phyloP scores from a whole-genome alignment of 2,113 vertebrate genomes.

The Dasyurus viverrinus region DNA sequence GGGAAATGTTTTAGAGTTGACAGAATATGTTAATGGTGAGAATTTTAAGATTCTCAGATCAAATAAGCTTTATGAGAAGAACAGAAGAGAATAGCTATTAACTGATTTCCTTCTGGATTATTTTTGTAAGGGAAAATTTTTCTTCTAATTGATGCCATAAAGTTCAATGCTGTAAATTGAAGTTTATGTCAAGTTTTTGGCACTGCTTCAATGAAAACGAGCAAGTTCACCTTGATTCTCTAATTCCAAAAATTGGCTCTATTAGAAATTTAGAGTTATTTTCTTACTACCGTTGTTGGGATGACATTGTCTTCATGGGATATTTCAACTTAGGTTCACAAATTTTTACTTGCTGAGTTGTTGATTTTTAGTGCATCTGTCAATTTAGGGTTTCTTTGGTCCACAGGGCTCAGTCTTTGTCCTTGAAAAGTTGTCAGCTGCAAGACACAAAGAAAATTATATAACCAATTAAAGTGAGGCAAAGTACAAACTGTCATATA shows the following conservation, averaged over 20 bases:
- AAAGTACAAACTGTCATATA: slow-evolving; percentile 67
- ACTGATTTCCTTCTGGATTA: slow-evolving; percentile 51
- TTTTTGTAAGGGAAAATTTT: slow-evolving; percentile 66
- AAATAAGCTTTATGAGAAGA: slow-evolving; percentile 60
- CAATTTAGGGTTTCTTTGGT: slow-evolving; percentile 69
- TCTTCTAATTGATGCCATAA: slow-evolving; percentile 79
- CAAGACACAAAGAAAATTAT: slow-evolving; percentile 69
- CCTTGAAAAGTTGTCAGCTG: slow-evolving; percentile 78
- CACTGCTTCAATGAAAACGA: slow-evolving; percentile 81
- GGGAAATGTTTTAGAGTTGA: not conserved
- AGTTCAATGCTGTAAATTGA: slow-evolving; percentile 79
- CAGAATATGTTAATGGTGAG: not conserved
- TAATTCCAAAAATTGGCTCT: slow-evolving; percentile 78
- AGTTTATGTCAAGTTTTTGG: slow-evolving; percentile 82
- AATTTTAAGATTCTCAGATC: not conserved
- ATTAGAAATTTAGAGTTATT: slow-evolving; percentile 57
- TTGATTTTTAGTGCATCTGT: slow-evolving; percentile 73
- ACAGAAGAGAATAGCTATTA: slow-evolving; percentile 21
- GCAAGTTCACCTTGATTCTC: slow-evolving; percentile 79
- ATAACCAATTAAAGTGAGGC: slow-evolving; percentile 72
- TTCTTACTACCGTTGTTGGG: slow-evolving; percentile 55
- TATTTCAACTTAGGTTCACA: slow-evolving; percentile 74
- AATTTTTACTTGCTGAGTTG: slow-evolving; percentile 79
- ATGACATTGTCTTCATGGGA: slow-evolving; percentile 73
- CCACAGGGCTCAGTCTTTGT: slow-evolving; percentile 69